Percentiles rank a stretch among this genome's conserved stretches.
Conservation (phyloP, 2,888 invertebrate species). For the Matsumyia berberina region DNA sequence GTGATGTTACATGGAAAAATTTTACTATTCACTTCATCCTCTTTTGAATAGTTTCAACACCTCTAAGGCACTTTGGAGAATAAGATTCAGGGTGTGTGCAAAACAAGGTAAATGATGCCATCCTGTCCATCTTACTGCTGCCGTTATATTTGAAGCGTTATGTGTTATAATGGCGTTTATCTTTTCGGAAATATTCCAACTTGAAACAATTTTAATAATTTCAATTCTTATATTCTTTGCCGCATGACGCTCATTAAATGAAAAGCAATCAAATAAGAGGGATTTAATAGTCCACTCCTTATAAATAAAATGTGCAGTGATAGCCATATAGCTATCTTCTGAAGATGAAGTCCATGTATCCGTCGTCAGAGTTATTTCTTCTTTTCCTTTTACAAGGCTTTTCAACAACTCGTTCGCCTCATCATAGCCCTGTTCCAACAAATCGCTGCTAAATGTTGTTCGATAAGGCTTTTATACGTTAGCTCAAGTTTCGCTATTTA, state of each 20-base stretch:
- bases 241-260: background rate
- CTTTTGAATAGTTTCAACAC: background rate
- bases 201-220: background rate
- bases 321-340: conserved; percentile 6
- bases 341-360: conserved; percentile 11
- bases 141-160: background rate
- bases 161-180: conserved; percentile 5
- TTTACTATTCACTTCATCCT: conserved; percentile 8
- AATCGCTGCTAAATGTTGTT: too few relatives aligned
- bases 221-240: background rate
- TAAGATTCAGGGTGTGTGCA: conserved; percentile 28
- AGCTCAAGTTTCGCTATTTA: too few relatives aligned
- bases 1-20: too few relatives aligned
- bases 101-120: conserved; percentile 37
- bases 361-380: conserved; percentile 4
- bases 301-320: background rate
- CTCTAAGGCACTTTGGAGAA: conserved; percentile 11
- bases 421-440: too few relatives aligned
- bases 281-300: background rate
- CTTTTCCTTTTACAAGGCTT: background rate
- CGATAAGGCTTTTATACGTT: too few relatives aligned
- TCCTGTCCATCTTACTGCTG: too few relatives aligned
- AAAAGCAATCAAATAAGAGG: background rate
- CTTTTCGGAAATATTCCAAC: background rate
- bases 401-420: conserved; percentile 4